These are phyloP conservation scores for Lottia gigantea DNA, from an alignment of 2,888 invertebrate species.

Conservation along the genomic window DNA sequence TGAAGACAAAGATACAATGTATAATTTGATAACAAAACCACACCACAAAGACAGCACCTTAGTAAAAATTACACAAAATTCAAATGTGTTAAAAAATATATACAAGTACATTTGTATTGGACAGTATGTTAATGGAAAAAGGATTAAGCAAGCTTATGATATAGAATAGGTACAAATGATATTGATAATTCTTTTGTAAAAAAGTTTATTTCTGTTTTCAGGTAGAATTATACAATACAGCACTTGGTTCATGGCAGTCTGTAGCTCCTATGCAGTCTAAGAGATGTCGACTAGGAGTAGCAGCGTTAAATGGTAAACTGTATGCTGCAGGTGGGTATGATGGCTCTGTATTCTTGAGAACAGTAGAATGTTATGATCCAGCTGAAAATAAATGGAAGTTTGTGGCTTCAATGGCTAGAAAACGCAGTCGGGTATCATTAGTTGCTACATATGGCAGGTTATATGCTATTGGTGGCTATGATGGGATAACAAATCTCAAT, in stretches of 20 bases:
- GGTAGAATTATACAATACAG: constrained; percentile 83
- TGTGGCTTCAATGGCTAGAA: constrained; percentile 84
- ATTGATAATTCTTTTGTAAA: no score
- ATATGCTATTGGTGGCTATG: constrained; percentile 77
- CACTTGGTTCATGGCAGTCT: constrained; percentile 78
- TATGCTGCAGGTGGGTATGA: constrained; percentile 81
- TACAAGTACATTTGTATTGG: no score
- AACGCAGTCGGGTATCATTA: constrained; percentile 83
- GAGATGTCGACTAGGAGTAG: constrained; percentile 85
- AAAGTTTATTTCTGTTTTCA: constrained; percentile 47
- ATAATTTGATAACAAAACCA: no score
- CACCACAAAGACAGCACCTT: no score
- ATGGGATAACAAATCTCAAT: constrained; percentile 83
- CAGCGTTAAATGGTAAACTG: constrained; percentile 82
- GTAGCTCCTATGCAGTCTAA: constrained; percentile 84
- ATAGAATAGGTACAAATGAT: no score
- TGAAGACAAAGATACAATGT: no score
- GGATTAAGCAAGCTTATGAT: no score
- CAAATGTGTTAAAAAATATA: no score
- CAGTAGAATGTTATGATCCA: constrained; percentile 85
- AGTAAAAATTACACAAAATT: no score
- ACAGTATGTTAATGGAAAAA: no score
- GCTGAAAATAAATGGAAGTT: constrained; percentile 80
- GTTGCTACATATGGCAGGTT: constrained; percentile 86
- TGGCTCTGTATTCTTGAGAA: constrained; percentile 83